phyloP scores from a whole-genome alignment of 2,797 vertebrate species.

The Sebastes jordani region DNA sequence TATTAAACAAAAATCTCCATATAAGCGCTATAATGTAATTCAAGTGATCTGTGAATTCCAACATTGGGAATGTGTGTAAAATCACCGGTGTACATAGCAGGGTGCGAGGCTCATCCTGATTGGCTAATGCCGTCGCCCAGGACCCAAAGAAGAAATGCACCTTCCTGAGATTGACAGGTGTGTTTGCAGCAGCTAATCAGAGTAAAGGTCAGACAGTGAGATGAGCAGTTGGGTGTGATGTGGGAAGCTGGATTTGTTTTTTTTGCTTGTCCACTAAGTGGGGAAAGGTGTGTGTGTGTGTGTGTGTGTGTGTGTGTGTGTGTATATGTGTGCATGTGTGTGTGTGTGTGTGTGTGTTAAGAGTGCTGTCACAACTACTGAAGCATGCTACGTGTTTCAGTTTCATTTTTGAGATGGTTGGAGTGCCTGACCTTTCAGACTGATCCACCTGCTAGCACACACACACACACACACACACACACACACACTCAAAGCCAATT shows the following conservation, averaged over 20 bases:
- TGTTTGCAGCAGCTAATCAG: neutral
- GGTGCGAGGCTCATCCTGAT: neutral
- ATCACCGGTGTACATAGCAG: too few species aligned
- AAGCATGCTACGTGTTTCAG: neutral
- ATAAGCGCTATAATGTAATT: neutral
- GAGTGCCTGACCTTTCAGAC: slow-evolving; percentile 3
- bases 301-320: neutral
- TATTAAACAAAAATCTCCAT: neutral
- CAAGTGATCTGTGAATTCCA: neutral
- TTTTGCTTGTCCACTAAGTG: neutral
- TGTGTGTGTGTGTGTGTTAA: slow-evolving; percentile 2
- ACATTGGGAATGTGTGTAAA: too few species aligned
- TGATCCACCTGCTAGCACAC: neutral
- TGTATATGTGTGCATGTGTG: neutral
- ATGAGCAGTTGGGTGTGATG: neutral
- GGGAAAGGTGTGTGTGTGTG: neutral
- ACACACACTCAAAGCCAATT: neutral
- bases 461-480: neutral
- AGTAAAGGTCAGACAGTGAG: neutral
- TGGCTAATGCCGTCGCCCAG: neutral
- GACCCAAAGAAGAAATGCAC: neutral
- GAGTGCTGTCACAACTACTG: neutral
- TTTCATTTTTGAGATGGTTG: slow-evolving; percentile 10
- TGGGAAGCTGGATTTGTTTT: neutral
- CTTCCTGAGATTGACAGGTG: neutral